Conservation (phyloP, 2,888 invertebrate species). For the Mechanitis mazaeus region DNA sequence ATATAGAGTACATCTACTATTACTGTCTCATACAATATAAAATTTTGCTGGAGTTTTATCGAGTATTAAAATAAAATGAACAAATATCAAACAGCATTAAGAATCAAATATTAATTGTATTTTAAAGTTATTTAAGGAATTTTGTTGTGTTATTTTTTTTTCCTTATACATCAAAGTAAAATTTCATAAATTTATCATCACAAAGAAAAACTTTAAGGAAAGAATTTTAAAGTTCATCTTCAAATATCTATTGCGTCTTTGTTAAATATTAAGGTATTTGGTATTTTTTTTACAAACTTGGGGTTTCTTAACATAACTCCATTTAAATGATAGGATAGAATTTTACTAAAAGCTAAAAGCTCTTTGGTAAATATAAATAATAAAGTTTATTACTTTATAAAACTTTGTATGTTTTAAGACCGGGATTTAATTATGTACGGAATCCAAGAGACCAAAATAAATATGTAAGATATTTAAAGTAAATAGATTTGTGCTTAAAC, state of each 20-base stretch:
- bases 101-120: too few species aligned
- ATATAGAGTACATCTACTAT: too few species aligned
- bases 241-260: constrained; percentile 11
- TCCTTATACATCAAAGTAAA: background rate
- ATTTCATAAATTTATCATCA: background rate
- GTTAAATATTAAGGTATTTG: constrained; percentile 19
- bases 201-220: background rate
- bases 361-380: constrained; percentile 14
- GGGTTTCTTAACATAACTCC: constrained; percentile 10
- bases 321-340: constrained; percentile 11
- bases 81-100: too few species aligned
- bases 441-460: too few species aligned
- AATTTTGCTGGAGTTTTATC: too few species aligned
- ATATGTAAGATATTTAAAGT: too few species aligned
- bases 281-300: constrained; percentile 14
- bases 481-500: too few species aligned
- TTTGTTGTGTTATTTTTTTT: too few species aligned
- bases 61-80: too few species aligned
- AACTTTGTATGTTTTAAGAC: constrained; percentile 8
- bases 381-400: constrained; percentile 9
- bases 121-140: too few species aligned
- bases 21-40: too few species aligned
- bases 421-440: background rate
- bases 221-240: background rate
- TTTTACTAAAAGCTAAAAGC: constrained; percentile 12